Percentiles rank a stretch among this genome's conserved stretches.
Evolutionary conservation across 2,888 invertebrate genomes (phyloP).

Genomic region (Prosopocoilus inquinatus): DNA sequence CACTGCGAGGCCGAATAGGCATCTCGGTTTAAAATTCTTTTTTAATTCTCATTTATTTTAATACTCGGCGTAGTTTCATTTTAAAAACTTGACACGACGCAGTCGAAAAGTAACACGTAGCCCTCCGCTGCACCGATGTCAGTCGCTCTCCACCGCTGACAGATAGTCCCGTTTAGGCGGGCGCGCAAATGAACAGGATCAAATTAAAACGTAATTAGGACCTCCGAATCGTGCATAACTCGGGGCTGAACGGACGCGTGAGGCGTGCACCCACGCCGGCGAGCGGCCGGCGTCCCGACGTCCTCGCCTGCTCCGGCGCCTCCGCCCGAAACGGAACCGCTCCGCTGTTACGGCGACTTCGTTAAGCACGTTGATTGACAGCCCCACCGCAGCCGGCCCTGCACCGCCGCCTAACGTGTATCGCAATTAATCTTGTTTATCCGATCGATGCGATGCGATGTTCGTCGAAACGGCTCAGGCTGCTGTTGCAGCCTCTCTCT

Average conservation of each 20-base stretch:
- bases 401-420: conserved; percentile 28
- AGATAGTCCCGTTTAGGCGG: conserved; percentile 23
- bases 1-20: too few relatives aligned
- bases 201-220: conserved; percentile 31
- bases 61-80: too few relatives aligned
- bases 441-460: conserved; percentile 33
- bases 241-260: conserved; percentile 23
- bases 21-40: too few relatives aligned
- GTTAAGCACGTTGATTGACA: conserved; percentile 29
- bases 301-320: background rate
- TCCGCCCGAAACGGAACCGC: background rate
- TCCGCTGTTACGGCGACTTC: background rate
- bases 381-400: conserved; percentile 23
- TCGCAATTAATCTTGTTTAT: conserved; percentile 35
- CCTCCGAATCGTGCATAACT: conserved; percentile 28
- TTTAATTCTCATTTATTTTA: too few relatives aligned
- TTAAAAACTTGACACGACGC: background rate
- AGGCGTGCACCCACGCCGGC: background rate
- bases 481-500: too few relatives aligned
- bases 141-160: conserved; percentile 9
- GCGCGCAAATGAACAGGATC: conserved; percentile 27
- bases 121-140: too few relatives aligned
- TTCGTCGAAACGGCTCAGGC: too few relatives aligned
- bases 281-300: background rate
- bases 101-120: background rate